A percentile compares a stretch with the other conserved stretches of the same genome.
Evolutionary conservation across 1,140 invertebrate species (phyloP).

Genomic region (Parasteatoda tepidariorum): DNA sequence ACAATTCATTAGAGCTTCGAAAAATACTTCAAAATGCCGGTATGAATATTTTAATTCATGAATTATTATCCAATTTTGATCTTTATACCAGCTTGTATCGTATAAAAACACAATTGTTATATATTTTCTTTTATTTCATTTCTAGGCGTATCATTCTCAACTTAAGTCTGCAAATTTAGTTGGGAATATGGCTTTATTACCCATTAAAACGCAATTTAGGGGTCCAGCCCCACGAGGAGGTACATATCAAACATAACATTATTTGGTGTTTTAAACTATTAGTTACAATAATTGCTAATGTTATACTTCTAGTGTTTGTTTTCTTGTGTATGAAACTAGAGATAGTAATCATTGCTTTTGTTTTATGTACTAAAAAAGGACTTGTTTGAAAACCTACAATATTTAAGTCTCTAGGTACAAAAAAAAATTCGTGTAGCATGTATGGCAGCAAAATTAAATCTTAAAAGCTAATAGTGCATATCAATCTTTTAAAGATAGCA

Average conservation of each 20-base stretch:
- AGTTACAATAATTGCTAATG: background rate
- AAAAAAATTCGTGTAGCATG: no score
- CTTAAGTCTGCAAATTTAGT: slow-evolving; percentile 77
- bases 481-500: no score
- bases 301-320: background rate
- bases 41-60: no score
- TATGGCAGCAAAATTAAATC: no score
- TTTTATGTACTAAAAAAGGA: background rate
- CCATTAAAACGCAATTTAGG: slow-evolving; percentile 85
- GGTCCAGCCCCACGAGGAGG: slow-evolving; percentile 81
- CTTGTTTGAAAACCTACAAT: background rate
- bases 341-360: background rate
- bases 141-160: slow-evolving; percentile 91
- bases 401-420: background rate
- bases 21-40: no score
- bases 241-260: slow-evolving; percentile 37
- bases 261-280: background rate
- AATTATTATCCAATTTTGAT: no score
- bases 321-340: no score
- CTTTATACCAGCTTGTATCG: no score
- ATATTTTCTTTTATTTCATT: no score
- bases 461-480: no score
- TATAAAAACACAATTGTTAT: no score
- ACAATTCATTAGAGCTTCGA: no score
- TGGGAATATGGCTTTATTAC: slow-evolving; percentile 94